Base-by-base conservation (phyloP, 64 coral and sea anemone species). In the Pocillopora verrucosa region DNA sequence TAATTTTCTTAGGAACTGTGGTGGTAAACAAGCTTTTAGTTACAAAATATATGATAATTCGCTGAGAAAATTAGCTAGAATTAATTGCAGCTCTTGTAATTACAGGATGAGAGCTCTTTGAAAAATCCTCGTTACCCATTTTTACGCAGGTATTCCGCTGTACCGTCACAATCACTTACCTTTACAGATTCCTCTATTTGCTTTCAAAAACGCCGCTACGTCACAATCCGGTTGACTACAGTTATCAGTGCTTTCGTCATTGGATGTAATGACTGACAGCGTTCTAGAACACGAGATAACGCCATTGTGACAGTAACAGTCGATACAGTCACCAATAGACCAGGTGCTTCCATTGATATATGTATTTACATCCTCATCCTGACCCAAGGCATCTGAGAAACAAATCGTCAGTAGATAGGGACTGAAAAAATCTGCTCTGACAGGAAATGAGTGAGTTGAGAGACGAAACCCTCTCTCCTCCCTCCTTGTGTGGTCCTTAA, bases 261-360 rank as follows among this genome's bases (percentile, higher is more conserved):
- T 17, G 30, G 59, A 24, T 63, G 80, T 84, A 17, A 82, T 3
- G 26, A 30, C 51, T 1, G n/a, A 59, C 20, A 72, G 12, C 22
- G 5, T 7, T n/a, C 67, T 20, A 17, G 35, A n/a, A 76, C 89
- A 91, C 9, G 70, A 63, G 58, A 91, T 85, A 25, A 83, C 9
- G 65, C 59, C 78, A 0, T 76, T 84, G 1, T 25, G 16, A 16
- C 89, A 91, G 51, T 36, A 30, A 24, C 89, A 91, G 24, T 10
- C 16, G 60, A 83, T 91, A 14, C 80, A 84, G 13, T 85, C 15
- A 25, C 75, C 80, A 26, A 83, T 51, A 30, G 36, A 19, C 89
- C 89, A 91, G 4, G 36, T 84, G 73, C 67, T 20, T 69, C 80
- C 89, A 62, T 91, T 80, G 64, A 85, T 76, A 35, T 85, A 85